A percentile compares a stretch with the other conserved stretches of the same genome.
Conservation (phyloP, 2,797 vertebrate species). For the Crocodylus rhombifer region DNA sequence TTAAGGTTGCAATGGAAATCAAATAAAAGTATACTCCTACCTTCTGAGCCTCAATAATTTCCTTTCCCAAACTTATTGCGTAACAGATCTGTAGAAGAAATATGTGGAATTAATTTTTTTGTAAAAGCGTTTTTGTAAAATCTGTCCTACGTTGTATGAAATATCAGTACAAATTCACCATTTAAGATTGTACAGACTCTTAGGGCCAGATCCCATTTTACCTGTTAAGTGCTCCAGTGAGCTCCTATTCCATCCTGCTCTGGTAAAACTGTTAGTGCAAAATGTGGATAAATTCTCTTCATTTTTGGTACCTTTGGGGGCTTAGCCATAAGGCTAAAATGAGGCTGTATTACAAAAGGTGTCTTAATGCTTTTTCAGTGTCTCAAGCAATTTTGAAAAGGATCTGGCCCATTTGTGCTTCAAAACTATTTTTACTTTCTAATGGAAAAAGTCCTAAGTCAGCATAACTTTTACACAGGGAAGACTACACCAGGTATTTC, state of each 20-base stretch:
- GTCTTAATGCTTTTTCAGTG: no score
- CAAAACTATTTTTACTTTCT: not conserved
- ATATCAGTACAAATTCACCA: not conserved
- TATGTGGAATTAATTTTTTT: not conserved
- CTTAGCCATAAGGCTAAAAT: no score
- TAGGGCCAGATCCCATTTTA: no score
- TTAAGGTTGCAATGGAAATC: not conserved
- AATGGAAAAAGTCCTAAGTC: not conserved
- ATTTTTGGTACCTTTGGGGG: no score
- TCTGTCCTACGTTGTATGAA: not conserved
- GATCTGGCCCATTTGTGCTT: not conserved
- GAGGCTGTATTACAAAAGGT: no score
- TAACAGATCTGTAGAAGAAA: constrained; percentile 91
- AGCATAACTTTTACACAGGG: not conserved
- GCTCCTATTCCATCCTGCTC: no score
- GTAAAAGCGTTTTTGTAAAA: not conserved
- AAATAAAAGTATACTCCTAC: constrained; percentile 76
- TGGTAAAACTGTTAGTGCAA: no score
- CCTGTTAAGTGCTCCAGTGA: no score
- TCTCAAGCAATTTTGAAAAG: no score
- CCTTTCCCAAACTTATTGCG: constrained; percentile 94
- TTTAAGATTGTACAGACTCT: not conserved
- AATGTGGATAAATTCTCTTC: no score
- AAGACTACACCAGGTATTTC: not conserved
- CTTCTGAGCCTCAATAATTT: constrained; percentile 94